Evolutionary conservation across 1,140 invertebrate genomes (phyloP).

Genomic region (Drosophila truncata): DNA sequence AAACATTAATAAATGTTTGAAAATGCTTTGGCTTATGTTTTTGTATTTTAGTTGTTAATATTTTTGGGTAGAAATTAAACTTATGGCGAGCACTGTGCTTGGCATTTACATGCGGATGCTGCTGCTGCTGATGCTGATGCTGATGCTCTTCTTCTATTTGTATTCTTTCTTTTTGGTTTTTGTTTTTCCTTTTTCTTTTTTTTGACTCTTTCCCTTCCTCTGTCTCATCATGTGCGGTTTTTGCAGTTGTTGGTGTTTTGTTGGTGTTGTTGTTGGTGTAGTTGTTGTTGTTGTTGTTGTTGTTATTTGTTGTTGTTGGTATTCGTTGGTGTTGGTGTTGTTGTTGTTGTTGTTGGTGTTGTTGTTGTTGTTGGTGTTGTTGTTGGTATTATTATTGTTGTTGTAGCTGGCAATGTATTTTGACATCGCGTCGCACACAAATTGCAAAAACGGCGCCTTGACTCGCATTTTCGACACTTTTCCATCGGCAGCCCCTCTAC

Average conservation of each 20-base stretch:
- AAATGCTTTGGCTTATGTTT: background rate
- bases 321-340: constrained; percentile 4
- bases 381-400: constrained; percentile 9
- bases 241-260: constrained; percentile 13
- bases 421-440: constrained; percentile 69
- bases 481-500: constrained; percentile 10
- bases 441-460: constrained; percentile 75
- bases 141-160: constrained; percentile 12
- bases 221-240: constrained; percentile 15
- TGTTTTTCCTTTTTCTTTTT: constrained; percentile 1
- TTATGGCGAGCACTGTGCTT: constrained; percentile 35
- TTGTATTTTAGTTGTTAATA: background rate
- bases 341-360: constrained; percentile 11
- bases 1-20: background rate
- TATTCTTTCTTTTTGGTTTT: constrained; percentile 5
- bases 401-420: constrained; percentile 53
- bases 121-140: constrained; percentile 21
- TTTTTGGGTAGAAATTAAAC: background rate
- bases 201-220: constrained; percentile 7
- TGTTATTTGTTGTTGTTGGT: constrained; percentile 11
- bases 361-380: constrained; percentile 2
- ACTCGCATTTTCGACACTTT: constrained; percentile 66
- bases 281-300: constrained; percentile 33
- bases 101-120: constrained; percentile 37
- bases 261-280: constrained; percentile 1